Conservation (phyloP, 2,113 vertebrate genomes). For the Climacteris rufus region DNA sequence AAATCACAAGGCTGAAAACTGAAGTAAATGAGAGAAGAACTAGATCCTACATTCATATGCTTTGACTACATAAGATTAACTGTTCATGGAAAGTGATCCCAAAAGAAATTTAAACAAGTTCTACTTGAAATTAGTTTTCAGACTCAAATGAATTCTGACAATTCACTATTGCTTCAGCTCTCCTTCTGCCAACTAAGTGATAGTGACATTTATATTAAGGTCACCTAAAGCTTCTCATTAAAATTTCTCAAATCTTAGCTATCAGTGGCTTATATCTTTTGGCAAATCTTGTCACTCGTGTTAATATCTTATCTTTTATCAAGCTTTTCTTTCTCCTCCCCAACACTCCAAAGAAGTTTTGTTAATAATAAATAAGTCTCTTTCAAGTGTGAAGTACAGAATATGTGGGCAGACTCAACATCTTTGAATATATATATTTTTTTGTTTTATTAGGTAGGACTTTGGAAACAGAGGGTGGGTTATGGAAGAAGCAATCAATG, state of each 20-base stretch:
- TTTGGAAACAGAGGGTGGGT: neutral
- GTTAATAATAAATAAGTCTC: neutral
- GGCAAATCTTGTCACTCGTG: neutral
- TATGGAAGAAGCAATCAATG: neutral
- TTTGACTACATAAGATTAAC: neutral
- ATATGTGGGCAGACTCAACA: neutral
- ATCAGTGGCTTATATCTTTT: neutral
- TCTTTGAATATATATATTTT: neutral
- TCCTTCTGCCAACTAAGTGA: neutral
- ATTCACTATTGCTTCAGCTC: conserved; percentile 1
- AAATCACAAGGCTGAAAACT: neutral
- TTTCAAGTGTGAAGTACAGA: neutral
- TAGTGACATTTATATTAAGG: conserved; percentile 36
- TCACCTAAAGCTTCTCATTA: conserved; percentile 26
- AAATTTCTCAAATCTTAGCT: neutral
- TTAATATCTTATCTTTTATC: neutral
- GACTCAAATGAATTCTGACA: conserved; percentile 16
- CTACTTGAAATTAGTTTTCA: conserved; percentile 25
- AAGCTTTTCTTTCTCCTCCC: neutral
- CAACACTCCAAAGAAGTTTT: neutral
- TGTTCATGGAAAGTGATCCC: neutral
- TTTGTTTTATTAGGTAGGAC: neutral
- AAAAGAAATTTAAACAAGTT: neutral
- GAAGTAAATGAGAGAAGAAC: neutral
- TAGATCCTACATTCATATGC: neutral